Conservation (phyloP, 2,113 vertebrate species). For the Pteronura brasiliensis region DNA sequence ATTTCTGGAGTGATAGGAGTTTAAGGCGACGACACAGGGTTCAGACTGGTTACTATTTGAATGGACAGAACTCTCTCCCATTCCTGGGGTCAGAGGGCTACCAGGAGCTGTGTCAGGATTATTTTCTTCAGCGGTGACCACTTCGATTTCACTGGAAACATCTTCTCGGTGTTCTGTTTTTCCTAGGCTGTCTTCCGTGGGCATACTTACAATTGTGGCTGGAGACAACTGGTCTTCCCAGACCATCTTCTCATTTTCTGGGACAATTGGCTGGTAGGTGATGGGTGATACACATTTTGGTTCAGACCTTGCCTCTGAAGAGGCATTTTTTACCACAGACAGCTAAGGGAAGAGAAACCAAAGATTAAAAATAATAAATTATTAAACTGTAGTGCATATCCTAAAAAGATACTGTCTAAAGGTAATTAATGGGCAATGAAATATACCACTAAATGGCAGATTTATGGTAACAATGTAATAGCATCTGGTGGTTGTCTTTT, state of each 20-base stretch:
- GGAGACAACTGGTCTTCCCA: conserved; percentile 3
- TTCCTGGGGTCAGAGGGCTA: neutral
- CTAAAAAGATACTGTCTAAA: neutral
- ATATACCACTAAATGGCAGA: neutral
- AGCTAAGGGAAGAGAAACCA: conserved; percentile 64
- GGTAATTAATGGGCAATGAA: neutral
- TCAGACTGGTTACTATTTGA: conserved; percentile 63
- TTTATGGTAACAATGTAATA: neutral
- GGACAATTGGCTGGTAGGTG: neutral
- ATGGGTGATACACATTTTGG: conserved; percentile 49
- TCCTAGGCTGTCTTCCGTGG: neutral
- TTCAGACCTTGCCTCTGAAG: conserved; percentile 68
- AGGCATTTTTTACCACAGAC: conserved; percentile 75
- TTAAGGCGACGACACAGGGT: conserved; percentile 1
- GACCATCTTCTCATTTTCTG: neutral
- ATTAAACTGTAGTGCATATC: neutral
- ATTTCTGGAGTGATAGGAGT: conserved; percentile 43
- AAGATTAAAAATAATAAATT: neutral
- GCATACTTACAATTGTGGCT: neutral
- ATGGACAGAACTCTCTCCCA: conserved; percentile 51
- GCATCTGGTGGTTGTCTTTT: neutral
- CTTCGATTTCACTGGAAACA: neutral
- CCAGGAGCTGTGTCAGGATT: neutral
- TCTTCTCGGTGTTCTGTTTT: neutral
- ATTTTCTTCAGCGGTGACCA: neutral